Conservation (phyloP, 1,140 invertebrate genomes). For the Popillia japonica region DNA sequence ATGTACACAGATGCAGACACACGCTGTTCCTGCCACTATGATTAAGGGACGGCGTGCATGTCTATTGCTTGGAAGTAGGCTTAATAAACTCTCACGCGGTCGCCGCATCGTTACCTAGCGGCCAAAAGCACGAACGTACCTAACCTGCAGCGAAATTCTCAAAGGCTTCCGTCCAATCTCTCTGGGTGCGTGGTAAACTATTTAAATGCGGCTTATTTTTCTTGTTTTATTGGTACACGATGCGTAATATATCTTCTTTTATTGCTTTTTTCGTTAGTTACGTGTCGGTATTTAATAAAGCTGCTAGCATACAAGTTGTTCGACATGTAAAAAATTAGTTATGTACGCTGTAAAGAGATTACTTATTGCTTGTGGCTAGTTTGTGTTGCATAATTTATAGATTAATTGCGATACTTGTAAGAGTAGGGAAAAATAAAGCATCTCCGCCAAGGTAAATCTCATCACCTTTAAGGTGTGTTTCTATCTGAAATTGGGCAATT, state of each 20-base stretch:
- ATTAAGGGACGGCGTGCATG: not conserved
- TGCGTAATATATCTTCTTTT: constrained; percentile 8
- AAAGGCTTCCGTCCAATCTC: constrained; percentile 7
- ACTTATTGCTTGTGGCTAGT: not conserved
- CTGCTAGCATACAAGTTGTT: not conserved
- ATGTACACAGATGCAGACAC: constrained; percentile 19
- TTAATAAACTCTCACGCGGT: not conserved
- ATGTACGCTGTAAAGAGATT: not conserved
- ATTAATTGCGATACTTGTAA: not conserved
- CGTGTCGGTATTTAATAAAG: constrained; percentile 3
- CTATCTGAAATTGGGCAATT: too few relatives aligned
- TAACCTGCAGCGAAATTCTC: not conserved
- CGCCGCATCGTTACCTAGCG: not conserved
- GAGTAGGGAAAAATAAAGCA: too few relatives aligned
- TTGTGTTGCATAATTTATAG: not conserved
- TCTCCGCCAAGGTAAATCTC: too few relatives aligned
- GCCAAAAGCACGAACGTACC: not conserved
- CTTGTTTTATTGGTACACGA: constrained; percentile 21
- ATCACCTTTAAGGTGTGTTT: too few relatives aligned
- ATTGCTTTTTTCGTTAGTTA: constrained; percentile 8
- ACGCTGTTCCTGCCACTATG: constrained; percentile 19
- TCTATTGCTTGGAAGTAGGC: not conserved
- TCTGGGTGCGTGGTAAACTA: not conserved
- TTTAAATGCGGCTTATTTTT: constrained; percentile 12
- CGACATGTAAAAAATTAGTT: not conserved